Evolutionary conservation across 2,888 invertebrate species (phyloP), one percentile per base, ranked within the genome.

Genomic region (Lasioglossum marginatum): DNA sequence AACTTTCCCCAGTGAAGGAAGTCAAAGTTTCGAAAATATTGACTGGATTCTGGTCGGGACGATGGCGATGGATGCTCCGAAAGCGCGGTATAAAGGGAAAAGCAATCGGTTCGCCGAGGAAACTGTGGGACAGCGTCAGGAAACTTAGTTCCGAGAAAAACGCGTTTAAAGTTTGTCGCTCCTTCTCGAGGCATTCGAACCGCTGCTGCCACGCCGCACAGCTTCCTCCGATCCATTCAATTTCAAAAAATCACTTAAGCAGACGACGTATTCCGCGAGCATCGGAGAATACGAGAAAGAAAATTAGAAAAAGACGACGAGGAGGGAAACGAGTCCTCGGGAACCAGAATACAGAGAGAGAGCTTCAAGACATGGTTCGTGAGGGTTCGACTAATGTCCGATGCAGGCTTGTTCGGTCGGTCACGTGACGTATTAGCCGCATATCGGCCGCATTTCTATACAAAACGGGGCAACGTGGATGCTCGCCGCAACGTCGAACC

Each of bases 401-500:
- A 34, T 66, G 66, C 66, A 31, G 19, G 66, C 19, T 19, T 34
- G 66, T 31, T 63, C 66, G 34, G 31, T 34, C 31, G 31, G 31
- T 66, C 31, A 34, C 34, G 31, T 66, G 66, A 66, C 66, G 66
- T 66, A 66, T 66, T 66, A 66, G 66, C 66, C 16, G 66, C 66
- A 19, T 66, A 66, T 66, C 66, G 23, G 70, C 40, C n/a, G 43
- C 71, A 79, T 77, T 34, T 34, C 66, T 34, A 66, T 34, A 34
- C 66, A 66, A 66, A 66, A 31, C 34, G 31, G 31, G 63, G 14
- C 63, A 66, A 66, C 63, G 34, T 34, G 66, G 23, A 66, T 23
- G 81, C 86, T 87, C 70, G 78, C 68, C 78, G 75, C 63, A 60
- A 88, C 86, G 72, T 72, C 79, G 77, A 76, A 77, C 77, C 81